These are phyloP conservation scores for Serripes groenlandicus DNA, from an alignment of 2,888 invertebrate genomes.

Conservation along the genomic window DNA sequence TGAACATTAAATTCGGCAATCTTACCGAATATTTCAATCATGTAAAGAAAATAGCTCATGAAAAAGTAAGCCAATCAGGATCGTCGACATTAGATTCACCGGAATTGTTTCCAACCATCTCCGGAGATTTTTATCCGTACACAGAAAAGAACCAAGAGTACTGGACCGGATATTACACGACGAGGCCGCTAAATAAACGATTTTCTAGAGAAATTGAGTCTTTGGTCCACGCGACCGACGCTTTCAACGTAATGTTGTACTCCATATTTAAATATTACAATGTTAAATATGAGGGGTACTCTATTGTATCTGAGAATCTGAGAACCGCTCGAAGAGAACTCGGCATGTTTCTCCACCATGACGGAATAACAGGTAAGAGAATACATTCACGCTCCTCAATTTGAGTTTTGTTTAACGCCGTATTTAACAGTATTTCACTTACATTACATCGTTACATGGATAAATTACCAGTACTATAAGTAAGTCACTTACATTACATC, in stretches of 20 bases:
- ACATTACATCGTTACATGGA: too few relatives aligned
- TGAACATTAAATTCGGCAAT: constrained; percentile 90
- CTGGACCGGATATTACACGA: constrained; percentile 99
- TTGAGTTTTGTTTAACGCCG: too few relatives aligned
- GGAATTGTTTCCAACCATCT: constrained; percentile 90
- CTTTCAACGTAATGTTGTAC: constrained; percentile 79
- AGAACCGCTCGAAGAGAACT: constrained; percentile 89
- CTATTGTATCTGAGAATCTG: constrained; percentile 21
- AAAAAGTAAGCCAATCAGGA: constrained; percentile 52
- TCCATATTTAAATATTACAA: constrained; percentile 58
- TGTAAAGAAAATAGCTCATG: constrained; percentile 86
- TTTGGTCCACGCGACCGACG: constrained; percentile 82
- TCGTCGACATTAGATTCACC: constrained; percentile 85
- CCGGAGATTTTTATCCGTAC: constrained; percentile 98
- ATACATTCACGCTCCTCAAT: too few relatives aligned
- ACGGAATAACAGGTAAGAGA: constrained; percentile 92
- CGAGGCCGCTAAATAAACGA: constrained; percentile 91
- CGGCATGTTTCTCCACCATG: constrained; percentile 98
- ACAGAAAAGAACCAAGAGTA: constrained; percentile 94
- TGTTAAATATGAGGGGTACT: constrained; percentile 26
- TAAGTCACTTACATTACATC: too few relatives aligned
- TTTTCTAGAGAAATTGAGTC: constrained; percentile 88
- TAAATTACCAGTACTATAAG: too few relatives aligned
- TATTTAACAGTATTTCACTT: too few relatives aligned
- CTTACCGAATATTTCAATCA: constrained; percentile 95